A percentile compares a stretch with the other conserved stretches of the same genome.
These are phyloP conservation scores for Penaeus chinensis DNA, from an alignment of 1,140 invertebrate species.

Conservation along the genomic window DNA sequence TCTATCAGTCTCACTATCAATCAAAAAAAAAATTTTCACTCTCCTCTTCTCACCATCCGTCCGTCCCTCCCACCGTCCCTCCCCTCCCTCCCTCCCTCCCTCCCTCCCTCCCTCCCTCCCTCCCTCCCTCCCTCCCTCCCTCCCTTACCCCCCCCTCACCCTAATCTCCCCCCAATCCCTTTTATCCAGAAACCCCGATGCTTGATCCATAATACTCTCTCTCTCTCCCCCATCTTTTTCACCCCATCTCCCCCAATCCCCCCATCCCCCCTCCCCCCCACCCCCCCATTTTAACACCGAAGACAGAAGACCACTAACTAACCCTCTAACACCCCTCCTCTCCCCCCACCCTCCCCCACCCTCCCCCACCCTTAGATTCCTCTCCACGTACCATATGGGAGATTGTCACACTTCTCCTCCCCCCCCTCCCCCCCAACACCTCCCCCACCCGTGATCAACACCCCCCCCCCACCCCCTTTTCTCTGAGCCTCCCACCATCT, in stretches of 20 bases:
- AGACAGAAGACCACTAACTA: background rate
- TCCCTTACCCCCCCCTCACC: background rate
- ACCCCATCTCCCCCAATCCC: background rate
- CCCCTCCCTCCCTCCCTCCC: background rate
- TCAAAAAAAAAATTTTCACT: background rate
- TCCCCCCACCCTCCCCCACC: background rate
- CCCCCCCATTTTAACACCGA: background rate
- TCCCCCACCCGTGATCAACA: background rate
- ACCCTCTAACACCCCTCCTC: background rate
- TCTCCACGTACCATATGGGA: background rate
- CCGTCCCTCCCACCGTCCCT: background rate
- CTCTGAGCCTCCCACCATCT: background rate
- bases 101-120: background rate
- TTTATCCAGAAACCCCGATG: background rate
- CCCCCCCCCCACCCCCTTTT: background rate
- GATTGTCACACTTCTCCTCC: background rate
- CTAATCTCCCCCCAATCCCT: background rate
- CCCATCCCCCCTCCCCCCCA: background rate
- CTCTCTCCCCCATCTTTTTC: background rate
- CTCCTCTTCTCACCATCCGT: background rate
- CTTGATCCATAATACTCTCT: background rate
- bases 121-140: background rate
- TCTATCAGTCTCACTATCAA: too few relatives aligned
- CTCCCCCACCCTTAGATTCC: background rate
- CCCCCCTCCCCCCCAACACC: background rate